These are phyloP conservation scores for Caenorhabditis plicata DNA, from an alignment of 2,888 invertebrate species.

Conservation along the genomic window DNA sequence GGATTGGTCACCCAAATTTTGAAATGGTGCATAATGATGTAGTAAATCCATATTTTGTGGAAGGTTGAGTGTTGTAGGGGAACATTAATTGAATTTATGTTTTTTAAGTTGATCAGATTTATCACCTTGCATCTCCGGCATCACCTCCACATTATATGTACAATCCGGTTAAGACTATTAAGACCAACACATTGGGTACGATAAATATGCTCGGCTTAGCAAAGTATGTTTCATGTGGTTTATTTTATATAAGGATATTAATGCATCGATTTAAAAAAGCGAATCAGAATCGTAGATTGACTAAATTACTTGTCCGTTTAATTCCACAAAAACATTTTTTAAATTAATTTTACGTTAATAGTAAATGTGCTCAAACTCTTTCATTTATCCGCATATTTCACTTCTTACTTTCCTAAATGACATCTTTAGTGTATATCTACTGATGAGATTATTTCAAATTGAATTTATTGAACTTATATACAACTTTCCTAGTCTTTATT, in stretches of 20 bases:
- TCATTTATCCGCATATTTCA: too few relatives aligned
- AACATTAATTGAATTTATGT: not conserved
- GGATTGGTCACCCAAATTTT: constrained; percentile 98
- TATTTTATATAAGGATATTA: not conserved
- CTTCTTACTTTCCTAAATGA: too few relatives aligned
- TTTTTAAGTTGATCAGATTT: constrained; percentile 75
- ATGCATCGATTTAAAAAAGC: too few relatives aligned
- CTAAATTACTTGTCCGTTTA: too few relatives aligned
- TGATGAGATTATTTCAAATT: too few relatives aligned
- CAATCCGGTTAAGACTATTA: constrained; percentile 98
- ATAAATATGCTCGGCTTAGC: constrained; percentile 69
- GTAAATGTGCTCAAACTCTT: too few relatives aligned
- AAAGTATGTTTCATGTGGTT: constrained; percentile 34
- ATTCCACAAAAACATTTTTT: too few relatives aligned
- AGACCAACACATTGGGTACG: constrained; percentile 91
- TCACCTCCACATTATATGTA: constrained; percentile 99
- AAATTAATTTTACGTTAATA: too few relatives aligned
- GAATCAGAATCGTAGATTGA: too few relatives aligned
- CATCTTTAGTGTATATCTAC: too few relatives aligned
- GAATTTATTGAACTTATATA: too few relatives aligned
- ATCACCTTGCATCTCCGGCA: constrained; percentile 96
- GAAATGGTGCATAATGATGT: constrained; percentile 98
- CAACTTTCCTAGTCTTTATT: too few relatives aligned
- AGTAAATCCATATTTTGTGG: constrained; percentile 92
- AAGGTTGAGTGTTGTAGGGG: constrained; percentile 74